Conservation (phyloP, 2,113 vertebrate species). For the Ptilonorhynchus violaceus region DNA sequence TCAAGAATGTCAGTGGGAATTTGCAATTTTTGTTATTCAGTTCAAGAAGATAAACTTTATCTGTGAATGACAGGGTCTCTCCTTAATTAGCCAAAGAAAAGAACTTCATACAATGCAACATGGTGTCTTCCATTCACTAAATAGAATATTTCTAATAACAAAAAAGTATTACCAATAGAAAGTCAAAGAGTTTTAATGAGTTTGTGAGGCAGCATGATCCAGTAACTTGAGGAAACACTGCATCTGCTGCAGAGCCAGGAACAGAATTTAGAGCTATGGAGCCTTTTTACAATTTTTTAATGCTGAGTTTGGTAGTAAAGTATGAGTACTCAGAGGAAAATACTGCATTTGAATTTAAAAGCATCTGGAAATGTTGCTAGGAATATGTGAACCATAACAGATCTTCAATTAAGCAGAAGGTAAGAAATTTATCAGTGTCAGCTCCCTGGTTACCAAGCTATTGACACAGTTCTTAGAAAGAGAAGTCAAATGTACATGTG, state of each 20-base stretch:
- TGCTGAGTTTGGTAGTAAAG: neutral
- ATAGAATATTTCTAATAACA: neutral
- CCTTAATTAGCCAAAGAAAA: neutral
- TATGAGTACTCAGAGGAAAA: neutral
- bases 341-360: neutral
- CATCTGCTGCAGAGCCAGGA: neutral
- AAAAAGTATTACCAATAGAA: neutral
- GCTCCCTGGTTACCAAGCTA: neutral
- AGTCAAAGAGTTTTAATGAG: neutral
- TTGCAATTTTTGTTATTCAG: neutral
- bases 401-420: neutral
- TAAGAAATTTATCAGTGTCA: neutral
- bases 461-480: neutral
- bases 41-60: neutral
- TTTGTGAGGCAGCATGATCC: neutral
- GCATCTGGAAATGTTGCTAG: neutral
- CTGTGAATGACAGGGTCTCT: neutral
- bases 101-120: neutral
- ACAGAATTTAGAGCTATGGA: neutral
- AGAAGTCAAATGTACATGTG: neutral
- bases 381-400: neutral
- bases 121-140: neutral
- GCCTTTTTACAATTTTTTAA: neutral
- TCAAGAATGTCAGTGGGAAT: neutral
- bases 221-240: neutral